phyloP scores from a whole-genome alignment of 2,113 vertebrate genomes.

The Clarias batrachus region DNA sequence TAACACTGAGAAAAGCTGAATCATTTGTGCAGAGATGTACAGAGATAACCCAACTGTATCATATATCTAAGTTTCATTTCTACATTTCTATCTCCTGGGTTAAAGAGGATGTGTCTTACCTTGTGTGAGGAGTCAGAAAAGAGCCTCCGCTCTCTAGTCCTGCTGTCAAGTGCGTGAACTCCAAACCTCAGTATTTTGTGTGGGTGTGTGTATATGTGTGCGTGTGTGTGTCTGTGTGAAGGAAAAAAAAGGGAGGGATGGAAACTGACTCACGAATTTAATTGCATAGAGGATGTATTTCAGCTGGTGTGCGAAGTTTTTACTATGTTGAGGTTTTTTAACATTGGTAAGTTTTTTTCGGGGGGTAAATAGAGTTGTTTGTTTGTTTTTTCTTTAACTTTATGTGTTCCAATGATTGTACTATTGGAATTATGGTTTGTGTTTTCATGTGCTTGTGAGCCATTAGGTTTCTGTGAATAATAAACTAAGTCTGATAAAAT shows the following conservation, averaged over 20 bases:
- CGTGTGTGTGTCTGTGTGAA: background rate
- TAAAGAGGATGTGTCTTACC: slow-evolving; percentile 21
- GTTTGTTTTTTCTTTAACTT: background rate
- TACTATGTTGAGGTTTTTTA: background rate
- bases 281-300: background rate
- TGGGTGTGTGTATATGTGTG: background rate
- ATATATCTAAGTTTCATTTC: background rate
- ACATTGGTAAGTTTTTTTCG: background rate
- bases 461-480: background rate
- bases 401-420: background rate
- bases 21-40: background rate
- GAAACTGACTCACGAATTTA: background rate
- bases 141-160: background rate
- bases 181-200: background rate
- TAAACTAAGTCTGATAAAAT: background rate
- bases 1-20: background rate
- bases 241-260: background rate
- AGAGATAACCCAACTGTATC: background rate
- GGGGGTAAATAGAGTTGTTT: background rate
- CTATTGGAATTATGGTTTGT: background rate
- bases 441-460: background rate
- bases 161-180: background rate
- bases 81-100: background rate
- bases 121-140: slow-evolving; percentile 5
- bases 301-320: background rate